phyloP scores from a whole-genome alignment of 2,113 vertebrate genomes.

The Oreochromis niloticus region DNA sequence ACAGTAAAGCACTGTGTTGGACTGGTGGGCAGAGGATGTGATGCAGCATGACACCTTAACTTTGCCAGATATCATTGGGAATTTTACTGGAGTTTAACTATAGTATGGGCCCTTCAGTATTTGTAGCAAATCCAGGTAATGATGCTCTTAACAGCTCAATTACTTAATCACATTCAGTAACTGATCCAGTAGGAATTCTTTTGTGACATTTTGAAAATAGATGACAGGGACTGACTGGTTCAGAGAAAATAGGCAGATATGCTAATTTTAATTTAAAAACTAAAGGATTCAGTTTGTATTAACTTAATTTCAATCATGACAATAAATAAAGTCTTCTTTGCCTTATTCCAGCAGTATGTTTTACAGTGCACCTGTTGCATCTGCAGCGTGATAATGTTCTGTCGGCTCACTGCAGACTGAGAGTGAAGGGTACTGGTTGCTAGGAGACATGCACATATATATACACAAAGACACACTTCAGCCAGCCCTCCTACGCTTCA shows the following conservation, averaged over 20 bases:
- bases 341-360: not conserved
- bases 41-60: not conserved
- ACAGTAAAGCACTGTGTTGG: not conserved
- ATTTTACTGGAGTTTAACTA: not conserved
- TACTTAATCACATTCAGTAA: not conserved
- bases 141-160: not conserved
- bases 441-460: constrained; percentile 30
- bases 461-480: constrained; percentile 13
- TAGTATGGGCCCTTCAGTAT: not conserved
- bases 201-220: not conserved
- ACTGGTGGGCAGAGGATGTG: not conserved
- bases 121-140: not conserved
- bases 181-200: not conserved
- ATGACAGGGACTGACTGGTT: not conserved
- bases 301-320: not conserved
- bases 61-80: not conserved
- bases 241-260: not conserved
- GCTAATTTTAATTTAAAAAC: not conserved
- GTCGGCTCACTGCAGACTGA: not conserved
- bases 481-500: constrained; percentile 30
- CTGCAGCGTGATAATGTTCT: not conserved
- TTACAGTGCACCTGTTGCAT: not conserved
- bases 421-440: constrained; percentile 36
- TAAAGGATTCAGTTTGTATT: not conserved
- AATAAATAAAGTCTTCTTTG: not conserved